phyloP scores from a whole-genome alignment of 2,113 vertebrate genomes.

The Odocoileus hemionus region DNA sequence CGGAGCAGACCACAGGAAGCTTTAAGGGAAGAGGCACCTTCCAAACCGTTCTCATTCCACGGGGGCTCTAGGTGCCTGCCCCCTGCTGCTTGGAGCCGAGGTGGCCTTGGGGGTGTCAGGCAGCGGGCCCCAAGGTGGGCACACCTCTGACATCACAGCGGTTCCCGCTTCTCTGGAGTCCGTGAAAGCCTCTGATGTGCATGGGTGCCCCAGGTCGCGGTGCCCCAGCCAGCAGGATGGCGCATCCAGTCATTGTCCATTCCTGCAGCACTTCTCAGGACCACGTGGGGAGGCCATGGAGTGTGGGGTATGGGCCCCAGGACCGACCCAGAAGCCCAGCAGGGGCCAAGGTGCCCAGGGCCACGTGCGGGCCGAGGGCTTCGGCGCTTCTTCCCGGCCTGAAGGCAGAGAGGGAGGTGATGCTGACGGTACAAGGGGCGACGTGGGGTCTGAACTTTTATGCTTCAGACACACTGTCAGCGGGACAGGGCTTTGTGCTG shows the following conservation, averaged over 20 bases:
- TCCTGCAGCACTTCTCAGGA: not conserved
- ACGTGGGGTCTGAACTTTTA: fast-evolving
- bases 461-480: fast-evolving
- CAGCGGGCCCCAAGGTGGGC: not conserved
- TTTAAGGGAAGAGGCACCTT: fast-evolving
- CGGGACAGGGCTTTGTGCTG: fast-evolving
- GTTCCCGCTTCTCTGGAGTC: not conserved
- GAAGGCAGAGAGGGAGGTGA: fast-evolving
- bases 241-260: fast-evolving
- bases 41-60: fast-evolving
- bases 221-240: fast-evolving
- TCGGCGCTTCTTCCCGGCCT: fast-evolving
- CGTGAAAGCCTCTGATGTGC: not conserved
- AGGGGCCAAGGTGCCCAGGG: fast-evolving
- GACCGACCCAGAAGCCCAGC: not conserved
- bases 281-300: not conserved
- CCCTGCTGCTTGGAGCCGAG: not conserved
- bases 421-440: fast-evolving
- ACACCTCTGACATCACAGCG: not conserved
- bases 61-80: fast-evolving
- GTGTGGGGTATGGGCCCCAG: fast-evolving
- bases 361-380: fast-evolving
- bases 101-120: not conserved
- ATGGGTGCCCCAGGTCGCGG: fast-evolving
- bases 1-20: fast-evolving